Evolutionary conservation across 2,888 invertebrate species (phyloP), one percentile per base, ranked within the genome.

Genomic region (Apantesis nais): DNA sequence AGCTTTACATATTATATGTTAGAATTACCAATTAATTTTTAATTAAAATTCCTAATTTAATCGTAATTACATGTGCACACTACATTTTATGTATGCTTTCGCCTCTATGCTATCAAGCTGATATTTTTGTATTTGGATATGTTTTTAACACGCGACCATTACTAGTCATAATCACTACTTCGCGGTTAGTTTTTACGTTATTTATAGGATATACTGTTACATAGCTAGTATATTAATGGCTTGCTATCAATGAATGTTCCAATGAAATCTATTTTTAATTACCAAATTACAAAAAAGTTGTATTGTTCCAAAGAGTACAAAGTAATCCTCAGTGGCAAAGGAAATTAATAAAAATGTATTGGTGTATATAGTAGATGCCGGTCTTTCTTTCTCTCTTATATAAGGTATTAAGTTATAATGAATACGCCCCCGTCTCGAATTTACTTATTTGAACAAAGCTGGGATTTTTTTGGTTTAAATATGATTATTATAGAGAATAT

Each of bases 1-100:
- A 77, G 82, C 73, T 70, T 75, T 78, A 75, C 74, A 81, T 80
- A 81, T 80, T 77, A 78, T 34, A 41, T 48, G n/a, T 31, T 62
- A 37, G n/a, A 62, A 34, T 34, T 34, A 62, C 11, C 37, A 37
- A 22, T 31, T 29, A 58, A 2, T 58, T 58, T 5, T 58, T 14
- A n/a, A 52, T 52, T 9, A 52, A 2, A 52, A n/a, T 52, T 22
- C 22, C n/a, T 52, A 2, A 52, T 52, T 22, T n/a, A n/a, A 11
- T 52, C 11, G n/a, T 52, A n/a, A n/a, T 11, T 52, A 52, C n/a
- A 52, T 52, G 48, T n/a, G 11, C n/a, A 2, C 34, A 52, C 3
- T 2, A 52, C 9, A 52, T n/a, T 58, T 29, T 58, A 58, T 29
- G 29, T 29, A 58, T 16, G 14, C 25, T 55, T 29, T 55, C 11